Evolutionary conservation across 1,140 invertebrate genomes (phyloP).

Genomic region (Tetragnatha versicolor): DNA sequence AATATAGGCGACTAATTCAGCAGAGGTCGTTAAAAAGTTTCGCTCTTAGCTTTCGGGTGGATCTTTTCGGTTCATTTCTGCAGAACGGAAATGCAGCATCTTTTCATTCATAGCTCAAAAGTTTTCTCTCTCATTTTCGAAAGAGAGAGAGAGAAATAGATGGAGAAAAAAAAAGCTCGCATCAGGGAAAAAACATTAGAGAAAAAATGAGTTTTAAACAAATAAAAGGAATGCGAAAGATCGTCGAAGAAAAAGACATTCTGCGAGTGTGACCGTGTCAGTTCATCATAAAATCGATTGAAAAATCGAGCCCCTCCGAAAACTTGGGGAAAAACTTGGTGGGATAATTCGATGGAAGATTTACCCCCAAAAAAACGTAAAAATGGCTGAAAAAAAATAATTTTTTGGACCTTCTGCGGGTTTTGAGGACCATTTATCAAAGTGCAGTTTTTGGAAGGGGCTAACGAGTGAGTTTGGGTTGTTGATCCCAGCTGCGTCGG

Average conservation of each 20-base stretch:
- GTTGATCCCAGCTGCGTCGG: slow-evolving; percentile 22
- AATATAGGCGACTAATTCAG: no score
- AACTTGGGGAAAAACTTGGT: not conserved
- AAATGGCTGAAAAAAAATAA: not conserved
- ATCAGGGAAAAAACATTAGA: no score
- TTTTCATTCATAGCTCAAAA: no score
- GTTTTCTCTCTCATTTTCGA: no score
- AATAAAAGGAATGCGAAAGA: not conserved
- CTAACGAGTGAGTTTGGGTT: not conserved
- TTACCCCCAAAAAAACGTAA: not conserved
- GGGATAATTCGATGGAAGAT: slow-evolving; percentile 11
- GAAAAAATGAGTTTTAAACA: no score
- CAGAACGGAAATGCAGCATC: no score
- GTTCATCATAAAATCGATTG: slow-evolving; percentile 29
- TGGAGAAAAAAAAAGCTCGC: no score
- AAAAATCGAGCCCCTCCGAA: slow-evolving; percentile 3
- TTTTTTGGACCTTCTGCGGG: not conserved
- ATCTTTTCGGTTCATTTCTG: no score
- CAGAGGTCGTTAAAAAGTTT: no score
- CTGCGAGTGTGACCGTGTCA: slow-evolving; percentile 15
- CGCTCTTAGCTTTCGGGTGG: no score
- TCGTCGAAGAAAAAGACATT: not conserved
- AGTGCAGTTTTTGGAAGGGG: not conserved
- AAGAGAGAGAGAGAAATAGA: no score
- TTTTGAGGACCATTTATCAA: slow-evolving; percentile 19